These are phyloP conservation scores for Poecilia velifera DNA, from an alignment of 2,797 vertebrate genomes.

Conservation along the genomic window DNA sequence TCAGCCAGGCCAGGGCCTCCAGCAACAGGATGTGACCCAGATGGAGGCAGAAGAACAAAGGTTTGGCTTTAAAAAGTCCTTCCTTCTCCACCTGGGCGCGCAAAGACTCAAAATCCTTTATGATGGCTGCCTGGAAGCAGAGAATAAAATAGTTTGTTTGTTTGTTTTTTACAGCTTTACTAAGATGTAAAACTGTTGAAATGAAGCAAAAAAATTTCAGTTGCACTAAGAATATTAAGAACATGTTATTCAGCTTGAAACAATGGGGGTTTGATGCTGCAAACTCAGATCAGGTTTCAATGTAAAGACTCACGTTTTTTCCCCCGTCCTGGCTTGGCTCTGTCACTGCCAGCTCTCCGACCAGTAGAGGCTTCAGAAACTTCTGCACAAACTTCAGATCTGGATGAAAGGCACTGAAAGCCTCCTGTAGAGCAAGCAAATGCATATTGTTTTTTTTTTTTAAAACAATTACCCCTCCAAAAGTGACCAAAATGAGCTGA, in stretches of 20 bases:
- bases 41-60: constrained; percentile 88
- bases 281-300: background rate
- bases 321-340: constrained; percentile 88
- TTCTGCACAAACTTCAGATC: constrained; percentile 86
- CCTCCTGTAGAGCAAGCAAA: constrained; percentile 81
- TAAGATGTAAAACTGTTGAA: background rate
- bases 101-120: constrained; percentile 88
- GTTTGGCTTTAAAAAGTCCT: constrained; percentile 83
- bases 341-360: constrained; percentile 88
- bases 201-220: background rate
- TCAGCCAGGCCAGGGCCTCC: constrained; percentile 86
- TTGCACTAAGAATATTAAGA: background rate
- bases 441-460: too few species aligned
- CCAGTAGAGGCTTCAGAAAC: constrained; percentile 90
- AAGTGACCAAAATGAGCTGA: background rate
- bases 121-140: constrained; percentile 78
- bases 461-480: background rate
- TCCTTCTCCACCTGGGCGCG: constrained; percentile 81
- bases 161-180: background rate
- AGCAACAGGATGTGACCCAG: constrained; percentile 88
- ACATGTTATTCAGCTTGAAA: background rate
- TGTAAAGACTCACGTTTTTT: constrained; percentile 85
- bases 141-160: background rate
- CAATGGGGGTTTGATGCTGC: background rate
- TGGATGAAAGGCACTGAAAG: constrained; percentile 92